Evolutionary conservation across 2,888 invertebrate genomes (phyloP).

Genomic region (Dicyrtomina minuta): DNA sequence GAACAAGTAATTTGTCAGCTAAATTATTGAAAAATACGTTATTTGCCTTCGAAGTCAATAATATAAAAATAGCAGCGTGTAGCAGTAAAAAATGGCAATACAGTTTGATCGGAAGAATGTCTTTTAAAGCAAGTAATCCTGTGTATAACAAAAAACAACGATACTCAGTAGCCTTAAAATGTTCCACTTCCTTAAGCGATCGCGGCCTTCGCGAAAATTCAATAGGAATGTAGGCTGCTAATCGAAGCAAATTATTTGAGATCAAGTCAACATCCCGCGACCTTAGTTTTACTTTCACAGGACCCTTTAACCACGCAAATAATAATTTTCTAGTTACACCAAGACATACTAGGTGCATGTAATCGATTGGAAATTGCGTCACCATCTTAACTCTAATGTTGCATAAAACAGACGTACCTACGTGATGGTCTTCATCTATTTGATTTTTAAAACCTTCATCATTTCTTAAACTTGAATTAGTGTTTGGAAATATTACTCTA

Average conservation of each 20-base stretch:
- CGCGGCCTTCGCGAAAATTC: slow-evolving; percentile 37
- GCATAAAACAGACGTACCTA: too few relatives aligned
- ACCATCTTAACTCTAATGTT: slow-evolving; percentile 16
- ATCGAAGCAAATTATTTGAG: neutral
- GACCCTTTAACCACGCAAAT: slow-evolving; percentile 6
- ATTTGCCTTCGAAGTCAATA: neutral
- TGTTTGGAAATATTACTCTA: too few relatives aligned
- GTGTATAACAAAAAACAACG: slow-evolving; percentile 35
- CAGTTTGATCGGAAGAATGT: neutral
- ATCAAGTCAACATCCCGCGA: neutral
- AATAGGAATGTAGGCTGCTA: slow-evolving; percentile 15
- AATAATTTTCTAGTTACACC: slow-evolving; percentile 31
- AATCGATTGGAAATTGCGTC: slow-evolving; percentile 28
- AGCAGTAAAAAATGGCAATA: slow-evolving; percentile 31
- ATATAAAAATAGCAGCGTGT: slow-evolving; percentile 20
- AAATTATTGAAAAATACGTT: slow-evolving; percentile 1
- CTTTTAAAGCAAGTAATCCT: slow-evolving; percentile 22
- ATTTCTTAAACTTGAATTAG: too few relatives aligned
- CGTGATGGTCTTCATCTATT: too few relatives aligned
- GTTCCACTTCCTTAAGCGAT: slow-evolving; percentile 36
- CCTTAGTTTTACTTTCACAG: slow-evolving; percentile 7
- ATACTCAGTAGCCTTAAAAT: slow-evolving; percentile 39
- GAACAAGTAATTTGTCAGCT: neutral
- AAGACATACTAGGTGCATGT: slow-evolving; percentile 33
- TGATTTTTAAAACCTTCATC: too few relatives aligned